Percentiles rank a stretch among this genome's conserved stretches.
Conservation (phyloP, 53 echinoderm and acorn worm species). For the Echinarachnius parma region DNA sequence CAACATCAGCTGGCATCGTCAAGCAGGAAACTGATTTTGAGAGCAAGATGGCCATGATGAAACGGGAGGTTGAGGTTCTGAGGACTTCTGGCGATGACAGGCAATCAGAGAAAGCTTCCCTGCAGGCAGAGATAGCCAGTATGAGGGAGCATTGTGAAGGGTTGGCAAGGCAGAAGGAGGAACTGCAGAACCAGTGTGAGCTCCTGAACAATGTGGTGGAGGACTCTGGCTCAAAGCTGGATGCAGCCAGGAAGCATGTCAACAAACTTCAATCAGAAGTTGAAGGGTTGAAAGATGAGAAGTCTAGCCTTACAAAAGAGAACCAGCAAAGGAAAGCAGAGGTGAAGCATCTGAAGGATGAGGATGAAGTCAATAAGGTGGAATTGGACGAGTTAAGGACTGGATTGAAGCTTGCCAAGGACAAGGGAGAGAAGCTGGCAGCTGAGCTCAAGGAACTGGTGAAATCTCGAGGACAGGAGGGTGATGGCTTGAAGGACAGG, state of each 20-base stretch:
- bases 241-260: conserved; percentile 16
- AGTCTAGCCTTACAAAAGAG: conserved; percentile 14
- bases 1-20: conserved; percentile 47
- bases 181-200: conserved; percentile 19
- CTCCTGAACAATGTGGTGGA: conserved; percentile 11
- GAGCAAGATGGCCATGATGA: conserved; percentile 46
- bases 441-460: conserved; percentile 28
- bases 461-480: conserved; percentile 24
- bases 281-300: conserved; percentile 3
- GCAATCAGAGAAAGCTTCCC: conserved; percentile 23
- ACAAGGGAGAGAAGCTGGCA: conserved; percentile 27
- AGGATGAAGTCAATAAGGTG: conserved; percentile 53
- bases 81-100: conserved; percentile 68
- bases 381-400: conserved; percentile 63
- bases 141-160: conserved; percentile 44
- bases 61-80: conserved; percentile 72
- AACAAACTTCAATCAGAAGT: conserved; percentile 9
- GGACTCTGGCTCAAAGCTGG: conserved; percentile 23
- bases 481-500: conserved; percentile 26
- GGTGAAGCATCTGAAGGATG: conserved; percentile 37
- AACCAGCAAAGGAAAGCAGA: conserved; percentile 55
- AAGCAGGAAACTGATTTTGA: conserved; percentile 59
- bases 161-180: conserved; percentile 22
- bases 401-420: conserved; percentile 54
- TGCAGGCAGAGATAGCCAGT: conserved; percentile 53